Base-by-base conservation (phyloP, 2,797 vertebrate species). In the Microcaecilia unicolor region DNA sequence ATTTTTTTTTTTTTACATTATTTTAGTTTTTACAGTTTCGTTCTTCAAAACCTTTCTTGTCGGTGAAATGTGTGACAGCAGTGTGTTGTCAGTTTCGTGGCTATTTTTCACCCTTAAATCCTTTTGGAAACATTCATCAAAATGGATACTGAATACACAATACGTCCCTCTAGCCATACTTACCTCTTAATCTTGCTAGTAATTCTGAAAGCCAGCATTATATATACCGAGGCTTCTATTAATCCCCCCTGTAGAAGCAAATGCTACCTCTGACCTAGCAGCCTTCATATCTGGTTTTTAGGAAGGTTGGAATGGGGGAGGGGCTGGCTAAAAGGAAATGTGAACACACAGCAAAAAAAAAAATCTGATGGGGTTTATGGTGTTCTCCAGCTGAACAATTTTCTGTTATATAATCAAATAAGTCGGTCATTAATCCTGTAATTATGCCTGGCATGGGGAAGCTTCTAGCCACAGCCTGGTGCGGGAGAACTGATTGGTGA, bases 101-200 rank as follows among this genome's bases (percentile, higher is more conserved):
- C 37, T 49, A 3, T 10, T 45, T 37, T 33, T 34, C 11, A 34
- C 7, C 26, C 22, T 25, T 23, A 61, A 67, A 69, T 64, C 58
- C 54, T 58, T 39, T 54, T 22, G 35, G 45, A 59, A 61, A 55
- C 55, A 55, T 64, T 65, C 69, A 72, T 67, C 59, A 54, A 58
- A 43, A 44, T 21, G 35, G 27, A 67, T 31, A 44, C 53, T 9
- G 48, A 52, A 23, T 39, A 44, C 28, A 31, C 47, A 60, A 51
- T 47, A 58, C 52, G 48, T 40, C 48, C 53, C 49, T n/a, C 6
- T 16, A 20, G 54, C 37, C 16, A 37, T 39, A 55, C 49, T 61
- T 45, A 64, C 24, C 45, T 48, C 42, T 57, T 78, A 78, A 81
- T 81, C 71, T 71, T 28, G 19, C 50, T 38, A 35, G 16, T 63